Percentiles rank a stretch among this genome's conserved stretches.
phyloP scores from a whole-genome alignment of 2,797 vertebrate species.

The Tenualosa ilisha region DNA sequence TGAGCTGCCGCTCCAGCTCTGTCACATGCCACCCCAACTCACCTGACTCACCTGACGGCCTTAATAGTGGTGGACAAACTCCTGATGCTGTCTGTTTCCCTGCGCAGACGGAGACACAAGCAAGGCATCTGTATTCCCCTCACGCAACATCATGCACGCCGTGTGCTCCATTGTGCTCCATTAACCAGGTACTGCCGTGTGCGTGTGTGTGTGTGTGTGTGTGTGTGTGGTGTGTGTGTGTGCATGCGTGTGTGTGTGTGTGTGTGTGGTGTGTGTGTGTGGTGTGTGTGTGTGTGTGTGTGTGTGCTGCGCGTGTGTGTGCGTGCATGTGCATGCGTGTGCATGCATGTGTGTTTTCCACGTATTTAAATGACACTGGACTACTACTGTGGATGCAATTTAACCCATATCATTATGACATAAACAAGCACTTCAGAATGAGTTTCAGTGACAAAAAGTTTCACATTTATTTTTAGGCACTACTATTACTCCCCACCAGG shows the following conservation, averaged over 20 bases:
- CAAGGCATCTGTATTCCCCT: slow-evolving; percentile 18
- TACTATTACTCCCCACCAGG: neutral
- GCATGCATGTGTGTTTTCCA: neutral
- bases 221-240: neutral
- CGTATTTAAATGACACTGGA: neutral
- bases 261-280: neutral
- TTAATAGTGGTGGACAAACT: slow-evolving; percentile 36
- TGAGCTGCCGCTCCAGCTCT: slow-evolving; percentile 32
- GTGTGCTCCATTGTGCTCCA: slow-evolving; percentile 19
- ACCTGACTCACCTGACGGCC: slow-evolving; percentile 20
- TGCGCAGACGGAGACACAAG: neutral
- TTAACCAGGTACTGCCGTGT: neutral
- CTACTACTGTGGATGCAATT: neutral
- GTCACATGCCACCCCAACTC: slow-evolving; percentile 38
- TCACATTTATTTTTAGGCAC: neutral
- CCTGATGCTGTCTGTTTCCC: slow-evolving; percentile 34
- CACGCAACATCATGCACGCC: neutral
- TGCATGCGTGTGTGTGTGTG: neutral
- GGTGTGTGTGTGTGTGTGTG: neutral
- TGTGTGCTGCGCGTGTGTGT: neutral
- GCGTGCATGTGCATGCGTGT: neutral
- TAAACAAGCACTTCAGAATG: neutral
- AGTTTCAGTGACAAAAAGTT: neutral
- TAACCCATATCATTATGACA: neutral
- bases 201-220: neutral